These are phyloP conservation scores for Pluvialis apricaria DNA, from an alignment of 2,113 vertebrate genomes.

Conservation along the genomic window DNA sequence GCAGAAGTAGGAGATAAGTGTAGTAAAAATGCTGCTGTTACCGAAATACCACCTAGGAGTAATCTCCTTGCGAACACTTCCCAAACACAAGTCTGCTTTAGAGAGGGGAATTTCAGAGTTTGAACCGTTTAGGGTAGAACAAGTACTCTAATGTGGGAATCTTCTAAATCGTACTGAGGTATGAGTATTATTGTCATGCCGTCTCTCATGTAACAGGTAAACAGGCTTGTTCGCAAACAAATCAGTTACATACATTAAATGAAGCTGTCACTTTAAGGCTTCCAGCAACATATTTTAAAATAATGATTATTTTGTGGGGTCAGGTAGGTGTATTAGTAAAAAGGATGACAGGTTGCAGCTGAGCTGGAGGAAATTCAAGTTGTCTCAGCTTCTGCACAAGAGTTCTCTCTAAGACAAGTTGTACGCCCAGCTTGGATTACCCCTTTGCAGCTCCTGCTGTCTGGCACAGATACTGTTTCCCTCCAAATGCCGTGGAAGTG, in stretches of 20 bases:
- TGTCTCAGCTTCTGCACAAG: neutral
- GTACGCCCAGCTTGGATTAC: neutral
- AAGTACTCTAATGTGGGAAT: neutral
- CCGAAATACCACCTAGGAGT: neutral
- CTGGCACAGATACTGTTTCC: neutral
- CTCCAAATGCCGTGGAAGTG: neutral
- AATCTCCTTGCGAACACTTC: neutral
- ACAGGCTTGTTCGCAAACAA: neutral
- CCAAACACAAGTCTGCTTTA: neutral
- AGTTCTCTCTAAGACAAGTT: neutral
- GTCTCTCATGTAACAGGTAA: neutral
- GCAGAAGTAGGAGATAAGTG: neutral
- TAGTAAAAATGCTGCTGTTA: neutral
- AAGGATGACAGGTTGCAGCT: conserved; percentile 10
- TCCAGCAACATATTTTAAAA: neutral
- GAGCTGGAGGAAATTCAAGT: conserved; percentile 13
- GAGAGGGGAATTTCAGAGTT: neutral
- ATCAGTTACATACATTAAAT: neutral
- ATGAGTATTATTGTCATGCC: neutral
- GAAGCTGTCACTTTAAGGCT: neutral
- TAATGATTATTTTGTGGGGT: neutral
- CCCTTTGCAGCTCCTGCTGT: neutral
- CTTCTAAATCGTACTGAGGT: neutral
- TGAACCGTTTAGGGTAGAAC: neutral
- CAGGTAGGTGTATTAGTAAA: neutral